Evolutionary conservation across 2,797 vertebrate genomes (phyloP), one percentile per base, ranked within the genome.

Genomic region (Myotis daubentonii): DNA sequence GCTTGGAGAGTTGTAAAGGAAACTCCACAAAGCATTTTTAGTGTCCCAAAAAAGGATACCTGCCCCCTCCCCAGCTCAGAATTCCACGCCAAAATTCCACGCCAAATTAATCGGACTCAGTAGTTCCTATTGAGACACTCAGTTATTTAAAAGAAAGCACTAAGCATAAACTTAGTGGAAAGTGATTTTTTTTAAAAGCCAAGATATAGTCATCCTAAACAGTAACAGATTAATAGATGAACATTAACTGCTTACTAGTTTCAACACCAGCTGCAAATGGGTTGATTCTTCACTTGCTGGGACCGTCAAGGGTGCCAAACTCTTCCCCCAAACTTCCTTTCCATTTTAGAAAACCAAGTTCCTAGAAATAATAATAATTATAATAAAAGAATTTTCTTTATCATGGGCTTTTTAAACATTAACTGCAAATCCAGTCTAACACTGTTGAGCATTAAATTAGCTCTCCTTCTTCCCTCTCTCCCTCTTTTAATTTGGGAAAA

Each of bases 21-120:
- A 89, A 82, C 44, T 13, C 36, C 71, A 30, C 38, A 78, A 70
- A 94, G 84, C 15, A 22, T 83, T 90, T 74, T 79, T 3, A 88
- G 71, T 89, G 49, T 84, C 85, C 53, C 65, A 16, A 86, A 74
- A 62, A 75, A 87, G 53, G 76, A 57, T 80, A 49, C 60, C 92
- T 93, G 49, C 44, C 51, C 81, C 15, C 20, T 87, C n/a, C 41
- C 36, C 49, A 92, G 36, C 71, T 90, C 85, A 55, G 36, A 87
- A 90, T 55, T 81, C 84, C 87, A 87, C 0, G 19, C 47, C 93
- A 95, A 96, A 91, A 90, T 62, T 81, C 84, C 87, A 87, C 0
- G 19, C 47, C 93, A 95, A 96, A 91, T 82, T 90, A 90, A 96
- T 60, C 81, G 55, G 94, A 97, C 57, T 94, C 68, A 92, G 93